Evolutionary conservation across 2,888 invertebrate genomes (phyloP).

Genomic region (Achlya flavicornis): DNA sequence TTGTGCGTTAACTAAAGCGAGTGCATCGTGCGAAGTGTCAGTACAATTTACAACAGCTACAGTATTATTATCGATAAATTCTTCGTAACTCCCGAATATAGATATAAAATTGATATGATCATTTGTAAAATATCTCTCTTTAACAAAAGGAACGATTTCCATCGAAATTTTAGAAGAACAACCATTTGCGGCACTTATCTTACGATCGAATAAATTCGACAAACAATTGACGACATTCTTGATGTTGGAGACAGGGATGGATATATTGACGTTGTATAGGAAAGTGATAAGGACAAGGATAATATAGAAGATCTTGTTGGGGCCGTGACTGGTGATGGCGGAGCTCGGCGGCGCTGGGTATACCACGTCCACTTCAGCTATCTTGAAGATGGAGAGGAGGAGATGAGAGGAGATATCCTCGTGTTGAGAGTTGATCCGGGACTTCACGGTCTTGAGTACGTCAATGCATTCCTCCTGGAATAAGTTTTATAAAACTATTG

Average conservation of each 20-base stretch:
- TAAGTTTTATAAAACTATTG: background rate
- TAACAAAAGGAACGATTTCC: slow-evolving; percentile 59
- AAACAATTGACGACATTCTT: slow-evolving; percentile 67
- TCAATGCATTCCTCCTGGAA: slow-evolving; percentile 93
- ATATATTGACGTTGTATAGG: slow-evolving; percentile 53
- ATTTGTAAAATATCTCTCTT: slow-evolving; percentile 68
- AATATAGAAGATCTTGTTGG: slow-evolving; percentile 57
- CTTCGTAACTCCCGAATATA: slow-evolving; percentile 73
- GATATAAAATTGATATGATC: slow-evolving; percentile 62
- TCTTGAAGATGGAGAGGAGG: slow-evolving; percentile 94
- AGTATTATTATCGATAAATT: slow-evolving; percentile 65
- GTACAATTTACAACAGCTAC: slow-evolving; percentile 65
- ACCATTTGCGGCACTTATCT: slow-evolving; percentile 29
- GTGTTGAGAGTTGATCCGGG: slow-evolving; percentile 93
- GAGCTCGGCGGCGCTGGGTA: slow-evolving; percentile 87
- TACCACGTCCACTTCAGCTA: slow-evolving; percentile 95
- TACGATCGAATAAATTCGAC: slow-evolving; percentile 68
- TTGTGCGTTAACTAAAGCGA: slow-evolving; percentile 76
- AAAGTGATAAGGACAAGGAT: slow-evolving; percentile 61
- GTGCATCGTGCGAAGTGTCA: slow-evolving; percentile 66
- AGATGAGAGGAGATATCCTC: slow-evolving; percentile 94
- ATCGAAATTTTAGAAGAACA: slow-evolving; percentile 39
- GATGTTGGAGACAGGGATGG: slow-evolving; percentile 38
- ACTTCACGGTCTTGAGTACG: slow-evolving; percentile 91
- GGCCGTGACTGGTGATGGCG: slow-evolving; percentile 57